Conservation (phyloP, 2,888 invertebrate genomes). For the Nycteola revayana region DNA sequence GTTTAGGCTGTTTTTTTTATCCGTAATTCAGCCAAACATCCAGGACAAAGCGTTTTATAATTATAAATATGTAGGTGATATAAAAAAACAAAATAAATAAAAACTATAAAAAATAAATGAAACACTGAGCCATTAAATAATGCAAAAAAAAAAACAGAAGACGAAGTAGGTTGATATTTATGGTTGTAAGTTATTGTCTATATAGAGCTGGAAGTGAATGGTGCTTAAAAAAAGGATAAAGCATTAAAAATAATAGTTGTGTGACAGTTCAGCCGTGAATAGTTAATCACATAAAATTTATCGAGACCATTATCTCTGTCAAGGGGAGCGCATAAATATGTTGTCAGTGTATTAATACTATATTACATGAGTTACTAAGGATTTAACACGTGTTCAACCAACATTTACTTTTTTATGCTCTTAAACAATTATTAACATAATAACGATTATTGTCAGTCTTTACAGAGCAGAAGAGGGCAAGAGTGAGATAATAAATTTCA, state of each 20-base stretch:
- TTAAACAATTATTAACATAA: constrained; percentile 43
- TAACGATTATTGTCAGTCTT: constrained; percentile 30
- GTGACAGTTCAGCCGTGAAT: constrained; percentile 38
- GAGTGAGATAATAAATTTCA: constrained; percentile 24
- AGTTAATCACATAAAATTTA: constrained; percentile 61
- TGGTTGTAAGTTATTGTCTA: too few relatives aligned
- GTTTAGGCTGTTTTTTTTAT: too few relatives aligned
- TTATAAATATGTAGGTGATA: too few relatives aligned
- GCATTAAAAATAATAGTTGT: constrained; percentile 36
- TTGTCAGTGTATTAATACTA: constrained; percentile 67
- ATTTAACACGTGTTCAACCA: constrained; percentile 56
- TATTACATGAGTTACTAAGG: constrained; percentile 49
- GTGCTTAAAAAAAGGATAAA: constrained; percentile 1
- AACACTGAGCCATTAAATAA: too few relatives aligned
- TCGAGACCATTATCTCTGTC: constrained; percentile 58
- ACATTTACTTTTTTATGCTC: constrained; percentile 28
- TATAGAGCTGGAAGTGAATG: too few relatives aligned
- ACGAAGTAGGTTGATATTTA: too few relatives aligned
- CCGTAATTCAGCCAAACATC: too few relatives aligned
- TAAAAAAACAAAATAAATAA: too few relatives aligned
- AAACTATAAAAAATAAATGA: too few relatives aligned
- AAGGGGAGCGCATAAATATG: constrained; percentile 60
- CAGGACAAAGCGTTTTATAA: too few relatives aligned
- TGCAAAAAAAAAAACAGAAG: too few relatives aligned
- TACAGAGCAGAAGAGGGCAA: constrained; percentile 13